Evolutionary conservation across 2,888 invertebrate genomes (phyloP), one percentile per base, ranked within the genome.

Genomic region (Ethmia dodecea): DNA sequence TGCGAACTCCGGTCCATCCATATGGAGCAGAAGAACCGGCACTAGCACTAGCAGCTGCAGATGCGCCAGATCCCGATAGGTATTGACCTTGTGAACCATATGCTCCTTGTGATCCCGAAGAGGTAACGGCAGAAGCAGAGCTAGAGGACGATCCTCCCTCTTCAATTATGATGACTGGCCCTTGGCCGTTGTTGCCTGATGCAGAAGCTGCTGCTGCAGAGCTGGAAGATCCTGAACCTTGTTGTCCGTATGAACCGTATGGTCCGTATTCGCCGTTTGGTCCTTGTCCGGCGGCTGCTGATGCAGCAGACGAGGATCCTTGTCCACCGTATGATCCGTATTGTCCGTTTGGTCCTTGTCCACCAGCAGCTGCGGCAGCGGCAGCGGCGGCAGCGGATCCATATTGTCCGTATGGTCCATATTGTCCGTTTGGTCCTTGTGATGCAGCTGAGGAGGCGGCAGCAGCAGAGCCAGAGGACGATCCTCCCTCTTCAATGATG

Each of bases 1-100:
- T 66, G 33, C 70, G 69, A 10, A 58, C 52, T 28, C 64, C 61
- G 14, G 47, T 44, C 22, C 60, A 51, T 25, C 60, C 55, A 15
- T 48, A 47, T n/a, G 42, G 47, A 11, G 46, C 33, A 13, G 38
- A 27, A 11, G 32, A 10, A 26, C 35, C 40, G 12, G 29, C 26
- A 26, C 39, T 40, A 10, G 42, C 38, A 13, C 43, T 35, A 1
- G 44, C 42, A 22, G 40, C 35, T 9, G 40, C 32, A 9, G 40
- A 30, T 5, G 40, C 33, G 28, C 12, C n/a, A 16, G 28, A 33
- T 22, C 37, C 28, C 33, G 28, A 30, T 14, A 31, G 14, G 6
- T 32, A 10, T 37, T 28, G 28, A 33, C 33, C 38, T 22, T 35
- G 11, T 35, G 38, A 22, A 31, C 40, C 43, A 12, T 29, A 2